phyloP scores from a whole-genome alignment of 2,797 vertebrate species.

The Kryptolebias ocellatus region DNA sequence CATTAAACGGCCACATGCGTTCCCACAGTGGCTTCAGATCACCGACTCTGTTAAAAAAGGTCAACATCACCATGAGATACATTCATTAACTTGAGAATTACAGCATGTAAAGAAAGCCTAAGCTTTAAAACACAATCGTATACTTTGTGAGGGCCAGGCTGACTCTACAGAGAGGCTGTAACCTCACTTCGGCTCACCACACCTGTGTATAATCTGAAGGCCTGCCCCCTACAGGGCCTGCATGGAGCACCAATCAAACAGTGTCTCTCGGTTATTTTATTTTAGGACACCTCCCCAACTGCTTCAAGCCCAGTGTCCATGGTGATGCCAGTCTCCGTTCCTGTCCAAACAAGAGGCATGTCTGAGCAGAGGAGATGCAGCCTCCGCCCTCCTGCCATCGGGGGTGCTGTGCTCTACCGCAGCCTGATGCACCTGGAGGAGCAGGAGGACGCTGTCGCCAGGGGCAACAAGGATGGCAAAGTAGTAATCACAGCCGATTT shows the following conservation, averaged over 20 bases:
- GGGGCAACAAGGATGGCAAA: not conserved
- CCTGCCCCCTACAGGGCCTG: constrained; percentile 3
- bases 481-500: not conserved
- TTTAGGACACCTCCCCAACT: constrained; percentile 48
- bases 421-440: constrained; percentile 81
- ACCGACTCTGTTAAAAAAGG: constrained; percentile 26
- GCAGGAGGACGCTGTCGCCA: not conserved
- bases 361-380: constrained; percentile 1
- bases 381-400: constrained; percentile 41
- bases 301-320: constrained; percentile 75
- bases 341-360: constrained; percentile 61
- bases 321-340: constrained; percentile 91
- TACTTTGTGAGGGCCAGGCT: too few relatives aligned
- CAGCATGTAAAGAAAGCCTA: not conserved
- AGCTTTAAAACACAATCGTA: not conserved
- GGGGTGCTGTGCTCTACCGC: constrained; percentile 82
- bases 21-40: constrained; percentile 89
- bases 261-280: not conserved
- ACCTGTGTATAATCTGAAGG: not conserved
- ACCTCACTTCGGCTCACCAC: not conserved
- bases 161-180: not conserved
- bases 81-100: not conserved
- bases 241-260: not conserved
- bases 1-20: constrained; percentile 94
- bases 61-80: not conserved